Base-by-base conservation (phyloP, 2,113 vertebrate genomes). In the Crotalus tigris region DNA sequence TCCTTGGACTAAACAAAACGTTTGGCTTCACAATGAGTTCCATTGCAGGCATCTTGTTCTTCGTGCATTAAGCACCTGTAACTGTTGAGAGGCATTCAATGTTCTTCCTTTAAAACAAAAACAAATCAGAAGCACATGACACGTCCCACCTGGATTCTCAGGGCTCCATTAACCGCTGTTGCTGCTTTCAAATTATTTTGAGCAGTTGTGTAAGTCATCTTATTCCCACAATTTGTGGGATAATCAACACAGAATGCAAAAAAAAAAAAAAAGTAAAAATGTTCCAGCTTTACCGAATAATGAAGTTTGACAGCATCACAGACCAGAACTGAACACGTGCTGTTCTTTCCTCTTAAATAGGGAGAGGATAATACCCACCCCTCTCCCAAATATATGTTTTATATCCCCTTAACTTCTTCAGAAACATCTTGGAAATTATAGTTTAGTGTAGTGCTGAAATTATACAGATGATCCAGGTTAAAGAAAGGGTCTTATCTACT, bases 251-350 rank as follows among this genome's bases (percentile, higher is more conserved):
- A 61, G 75, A 61, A 93, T 57, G 0, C 44, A 11, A 0, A 88
- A n/a, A 90, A 90, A 44, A 39, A 44, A n/a, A 15, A 85, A 23
- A 51, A 92, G 24, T 44, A 39, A n/a, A 39, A 29, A 57, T 12
- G 53, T 46, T 91, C 59, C 51, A 89, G 59, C 57, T 1, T 93
- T 4, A 85, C 90, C 92, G 53, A 57, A 93, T 92, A 92, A 33
- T 17, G 44, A 92, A 26, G 24, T 39, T n/a, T 15, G 23, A 93
- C 93, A 75, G 46, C 39, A 13, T 46, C 0, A 54, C 4, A 0
- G 17, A 92, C 90, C 92, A 91, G 94, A 94, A 94, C 93, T 93
- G 93, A 93, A 95, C 87, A 96, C 91, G 87, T 0, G 2, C 15
- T 90, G 0, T 69, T 89, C 11, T 8, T 29, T 90, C 90, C 94